Evolutionary conservation across 2,888 invertebrate species (phyloP), one percentile per base, ranked within the genome.

Genomic region (Tenthredo scrophulariae): DNA sequence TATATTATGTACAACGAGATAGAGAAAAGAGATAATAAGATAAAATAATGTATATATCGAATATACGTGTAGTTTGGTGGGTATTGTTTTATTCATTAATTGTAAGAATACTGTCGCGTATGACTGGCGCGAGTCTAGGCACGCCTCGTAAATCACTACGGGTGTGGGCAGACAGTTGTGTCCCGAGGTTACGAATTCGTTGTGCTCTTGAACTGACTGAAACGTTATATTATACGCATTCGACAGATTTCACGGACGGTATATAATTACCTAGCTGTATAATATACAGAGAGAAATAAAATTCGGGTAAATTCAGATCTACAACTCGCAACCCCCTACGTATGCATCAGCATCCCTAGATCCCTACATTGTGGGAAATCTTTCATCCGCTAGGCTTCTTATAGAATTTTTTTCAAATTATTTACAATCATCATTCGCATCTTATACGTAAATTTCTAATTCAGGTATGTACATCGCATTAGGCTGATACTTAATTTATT

Each of bases 51-150:
- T 26, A 54, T 75, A 43, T 22, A 18, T 22, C 15, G 10, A 46
- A 22, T 79, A 50, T 75, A 50, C 67, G 22, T 50, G n/a, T 40
- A 58, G 5, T n/a, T 37, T 4, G 58, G 58, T 67, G 37, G 58
- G 58, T 67, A 83, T 83, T 83, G 82, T 83, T 83, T 83, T 83
- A 65, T 83, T 83, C 82, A 83, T 83, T 67, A 83, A 65, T 43
- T 67, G 67, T 79, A 67, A 67, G 82, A 46, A 65, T 7, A 29
- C 50, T 13, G 72, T 74, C 43, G 72, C 37, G 72, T 74, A 74
- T 40, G 72, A 74, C 37, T 43, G 72, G 72, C 72, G 72, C 72
- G 50, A 80, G 80, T 80, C 80, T 62, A 62, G 80, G 80, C 80
- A 80, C 80, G 80, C 62, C 80, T 80, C 80, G 80, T 80, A 80